Base-by-base conservation (phyloP, 2,797 vertebrate genomes). In the Telmatherina bonti region DNA sequence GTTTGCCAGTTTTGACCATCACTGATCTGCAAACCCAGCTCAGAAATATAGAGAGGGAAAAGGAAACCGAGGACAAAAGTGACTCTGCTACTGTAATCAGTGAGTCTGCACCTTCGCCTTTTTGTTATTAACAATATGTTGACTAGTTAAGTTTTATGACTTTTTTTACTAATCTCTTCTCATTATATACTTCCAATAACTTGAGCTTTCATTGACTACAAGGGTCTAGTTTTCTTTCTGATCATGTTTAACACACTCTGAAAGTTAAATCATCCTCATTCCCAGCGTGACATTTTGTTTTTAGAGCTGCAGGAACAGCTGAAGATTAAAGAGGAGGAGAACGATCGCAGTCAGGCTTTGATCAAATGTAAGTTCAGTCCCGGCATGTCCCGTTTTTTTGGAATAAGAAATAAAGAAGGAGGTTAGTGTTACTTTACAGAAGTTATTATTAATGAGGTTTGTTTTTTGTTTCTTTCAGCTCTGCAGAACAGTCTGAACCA, bases 301-400 rank as follows among this genome's bases (percentile, higher is more conserved):
- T 2, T 33, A 89, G 89, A 69, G 18, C 60, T 89, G 27, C 81
- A 1, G 12, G 41, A 70, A 15, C 30, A 83, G 9, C 59, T 89
- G 54, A n/a, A 22, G 26, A 29, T 3, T 15, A 72, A 54, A 58
- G 54, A 5, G 0, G 4, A 43, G 55, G 60, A 82, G 57, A 63
- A 58, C 0, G 0, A 33, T 43, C 60, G 10, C 7, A 38, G 74
- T 64, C 73, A 63, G 57, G 64, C 60, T 22, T 2, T 62, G 45
- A 86, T 90, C 36, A 20, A 18, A n/a, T 27, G 85, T 88, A 30
- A 33, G 67, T 72, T 72, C 18, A 45, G 27, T n/a, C 5, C 35
- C 1, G 10, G 10, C 4, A n/a, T 0, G 3, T 51, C 16, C 0
- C 53, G 2, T 2, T 64, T 63, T 76, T 24, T 64, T 10, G 49